A percentile compares a stretch with the other conserved stretches of the same genome.
phyloP scores from a whole-genome alignment of 2,888 invertebrate species.

The Pachycephus smyrnensis region DNA sequence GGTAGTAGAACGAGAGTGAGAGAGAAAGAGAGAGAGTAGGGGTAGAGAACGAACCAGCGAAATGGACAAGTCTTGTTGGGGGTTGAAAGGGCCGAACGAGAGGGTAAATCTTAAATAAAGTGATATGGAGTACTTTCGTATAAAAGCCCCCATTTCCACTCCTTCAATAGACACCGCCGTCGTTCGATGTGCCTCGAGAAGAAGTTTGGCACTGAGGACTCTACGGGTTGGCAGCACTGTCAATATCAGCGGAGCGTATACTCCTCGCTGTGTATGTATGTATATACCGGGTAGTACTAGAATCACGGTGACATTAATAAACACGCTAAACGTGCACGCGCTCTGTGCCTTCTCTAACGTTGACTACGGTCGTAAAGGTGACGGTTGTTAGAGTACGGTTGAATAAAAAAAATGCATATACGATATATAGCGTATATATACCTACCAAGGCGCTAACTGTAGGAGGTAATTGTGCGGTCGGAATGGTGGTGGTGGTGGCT shows the following conservation, averaged over 20 bases:
- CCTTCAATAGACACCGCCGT: conserved; percentile 17
- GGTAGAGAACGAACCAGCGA: conserved; percentile 53
- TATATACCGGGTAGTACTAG: not conserved
- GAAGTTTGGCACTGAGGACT: not conserved
- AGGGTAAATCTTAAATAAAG: conserved; percentile 68
- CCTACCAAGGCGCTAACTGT: not conserved
- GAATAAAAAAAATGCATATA: not conserved
- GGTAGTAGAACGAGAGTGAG: not conserved
- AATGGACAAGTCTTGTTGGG: conserved; percentile 67
- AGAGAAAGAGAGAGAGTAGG: conserved; percentile 24
- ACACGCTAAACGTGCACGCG: not conserved
- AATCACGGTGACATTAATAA: not conserved
- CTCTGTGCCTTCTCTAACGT: not conserved
- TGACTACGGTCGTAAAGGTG: not conserved
- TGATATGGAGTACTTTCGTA: conserved; percentile 68
- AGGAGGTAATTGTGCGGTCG: not conserved
- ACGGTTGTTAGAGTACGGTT: not conserved
- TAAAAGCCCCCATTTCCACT: conserved; percentile 62
- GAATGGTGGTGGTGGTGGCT: not conserved
- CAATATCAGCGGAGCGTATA: not conserved
- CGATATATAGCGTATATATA: not conserved
- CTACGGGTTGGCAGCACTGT: not conserved
- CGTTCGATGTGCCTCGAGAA: not conserved
- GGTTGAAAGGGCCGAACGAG: conserved; percentile 65
- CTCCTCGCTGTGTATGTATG: not conserved